Base-by-base conservation (phyloP, 2,888 invertebrate genomes). In the Cepaea hortensis region DNA sequence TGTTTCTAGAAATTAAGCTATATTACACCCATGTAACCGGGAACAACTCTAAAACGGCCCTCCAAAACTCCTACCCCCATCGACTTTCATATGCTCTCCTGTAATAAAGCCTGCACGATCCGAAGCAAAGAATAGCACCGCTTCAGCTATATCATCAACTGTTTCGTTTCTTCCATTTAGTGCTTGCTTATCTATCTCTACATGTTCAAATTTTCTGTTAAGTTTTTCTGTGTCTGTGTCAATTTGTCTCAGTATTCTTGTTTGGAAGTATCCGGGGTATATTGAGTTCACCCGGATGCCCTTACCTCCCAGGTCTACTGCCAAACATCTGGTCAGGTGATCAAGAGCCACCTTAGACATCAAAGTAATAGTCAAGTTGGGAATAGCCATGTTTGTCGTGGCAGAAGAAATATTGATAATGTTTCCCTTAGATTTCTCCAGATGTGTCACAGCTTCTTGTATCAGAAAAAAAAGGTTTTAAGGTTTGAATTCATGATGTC, bases 401-500 rank as follows among this genome's bases (percentile, higher is more conserved):
- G 75, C 62, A 18, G 81, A 81, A 18, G 86, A 86, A 3, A 86
- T 80, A n/a, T 46, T 46, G 65, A 86, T 48, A n/a, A 86, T 76
- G 65, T 81, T 81, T 20, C 86, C 86, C 62, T 76, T 81, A 11
- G 75, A 75, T 68, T 82, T 73, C 65, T 72, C 76, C 18, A 86
- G 86, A 76, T 81, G 75, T 20, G 86, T 81, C n/a, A 82, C 75
- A 11, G 86, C 86, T n/a, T 82, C 7, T 23, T 86, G 86, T 9
- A 81, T 82, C 65, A 81, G 62, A 75, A 82, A 81, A 48, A 86
- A 82, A n/a, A n/a, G n/a, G n/a, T n/a, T 23, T 75, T 81, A 6
- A 81, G 50, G 65, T 86, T 86, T 55, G 81, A 81, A 76, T 82
- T 62, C 81, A 86, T 81, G 35, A 82, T 81, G 18, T 61, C 35